Percentiles rank a stretch among this genome's conserved stretches.
These are phyloP conservation scores for Sminthurinus aureus DNA, from an alignment of 2,888 invertebrate species.

Conservation along the genomic window DNA sequence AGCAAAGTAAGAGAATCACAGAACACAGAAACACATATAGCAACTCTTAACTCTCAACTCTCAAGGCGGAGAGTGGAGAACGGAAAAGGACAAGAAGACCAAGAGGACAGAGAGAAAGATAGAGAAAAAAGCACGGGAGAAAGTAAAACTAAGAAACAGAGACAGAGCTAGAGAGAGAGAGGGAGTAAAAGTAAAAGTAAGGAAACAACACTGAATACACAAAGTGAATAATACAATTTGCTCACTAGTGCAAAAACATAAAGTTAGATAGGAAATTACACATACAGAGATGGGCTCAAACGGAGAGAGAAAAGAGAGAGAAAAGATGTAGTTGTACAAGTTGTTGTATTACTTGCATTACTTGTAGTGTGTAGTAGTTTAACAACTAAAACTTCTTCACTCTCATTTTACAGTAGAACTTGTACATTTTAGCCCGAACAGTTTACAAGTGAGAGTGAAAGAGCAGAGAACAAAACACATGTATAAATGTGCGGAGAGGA, in stretches of 20 bases:
- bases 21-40: too few relatives aligned
- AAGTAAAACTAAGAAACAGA: background rate
- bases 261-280: slow-evolving; percentile 21
- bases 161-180: background rate
- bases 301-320: background rate
- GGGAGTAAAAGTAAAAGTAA: background rate
- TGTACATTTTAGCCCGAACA: background rate
- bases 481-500: background rate
- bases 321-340: background rate
- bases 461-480: background rate
- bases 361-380: slow-evolving; percentile 13
- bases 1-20: background rate
- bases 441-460: slow-evolving; percentile 2
- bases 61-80: background rate
- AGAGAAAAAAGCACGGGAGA: slow-evolving; percentile 3
- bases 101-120: background rate
- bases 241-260: slow-evolving; percentile 24
- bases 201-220: slow-evolving; percentile 25
- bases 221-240: slow-evolving; percentile 27
- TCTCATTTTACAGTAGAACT: too few relatives aligned
- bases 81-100: too few relatives aligned
- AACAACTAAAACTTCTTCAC: slow-evolving; percentile 6
- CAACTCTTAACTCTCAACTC: too few relatives aligned
- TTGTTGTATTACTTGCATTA: too few relatives aligned
- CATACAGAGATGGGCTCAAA: background rate